These are phyloP conservation scores for Sialis lutaria DNA, from an alignment of 2,888 invertebrate genomes.

Conservation along the genomic window DNA sequence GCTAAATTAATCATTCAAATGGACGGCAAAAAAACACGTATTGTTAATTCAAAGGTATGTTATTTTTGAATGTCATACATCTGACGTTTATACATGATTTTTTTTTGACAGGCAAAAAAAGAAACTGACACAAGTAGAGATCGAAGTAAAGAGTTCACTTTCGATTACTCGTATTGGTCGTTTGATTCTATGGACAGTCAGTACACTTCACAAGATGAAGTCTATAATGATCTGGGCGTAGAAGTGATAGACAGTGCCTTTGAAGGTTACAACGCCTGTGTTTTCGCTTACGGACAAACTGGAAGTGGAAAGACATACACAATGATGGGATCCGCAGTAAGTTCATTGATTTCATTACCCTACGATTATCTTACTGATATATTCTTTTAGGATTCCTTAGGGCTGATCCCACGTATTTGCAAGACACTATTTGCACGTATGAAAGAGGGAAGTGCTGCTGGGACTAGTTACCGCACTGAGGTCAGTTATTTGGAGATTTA, in stretches of 20 bases:
- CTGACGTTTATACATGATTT: slow-evolving; percentile 5
- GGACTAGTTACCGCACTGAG: slow-evolving; percentile 69
- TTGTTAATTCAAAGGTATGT: slow-evolving; percentile 53
- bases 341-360: slow-evolving; percentile 13
- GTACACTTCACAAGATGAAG: slow-evolving; percentile 68
- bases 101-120: slow-evolving; percentile 31
- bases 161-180: slow-evolving; percentile 83
- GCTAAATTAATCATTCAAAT: slow-evolving; percentile 71
- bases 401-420: slow-evolving; percentile 73
- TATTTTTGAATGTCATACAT: neutral
- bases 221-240: slow-evolving; percentile 56
- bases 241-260: slow-evolving; percentile 69
- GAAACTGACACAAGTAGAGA: slow-evolving; percentile 39
- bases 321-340: slow-evolving; percentile 72
- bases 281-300: slow-evolving; percentile 84
- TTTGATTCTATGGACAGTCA: slow-evolving; percentile 47
- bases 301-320: slow-evolving; percentile 84
- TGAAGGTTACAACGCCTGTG: slow-evolving; percentile 76
- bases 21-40: slow-evolving; percentile 66
- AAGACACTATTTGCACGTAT: slow-evolving; percentile 67
- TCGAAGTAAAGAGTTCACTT: slow-evolving; percentile 68
- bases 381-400: slow-evolving; percentile 48
- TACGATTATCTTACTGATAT: neutral
- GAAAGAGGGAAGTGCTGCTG: slow-evolving; percentile 62
- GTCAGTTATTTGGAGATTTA: slow-evolving; percentile 53